phyloP scores from a whole-genome alignment of 1,140 invertebrate species.

The Nasonia giraulti region DNA sequence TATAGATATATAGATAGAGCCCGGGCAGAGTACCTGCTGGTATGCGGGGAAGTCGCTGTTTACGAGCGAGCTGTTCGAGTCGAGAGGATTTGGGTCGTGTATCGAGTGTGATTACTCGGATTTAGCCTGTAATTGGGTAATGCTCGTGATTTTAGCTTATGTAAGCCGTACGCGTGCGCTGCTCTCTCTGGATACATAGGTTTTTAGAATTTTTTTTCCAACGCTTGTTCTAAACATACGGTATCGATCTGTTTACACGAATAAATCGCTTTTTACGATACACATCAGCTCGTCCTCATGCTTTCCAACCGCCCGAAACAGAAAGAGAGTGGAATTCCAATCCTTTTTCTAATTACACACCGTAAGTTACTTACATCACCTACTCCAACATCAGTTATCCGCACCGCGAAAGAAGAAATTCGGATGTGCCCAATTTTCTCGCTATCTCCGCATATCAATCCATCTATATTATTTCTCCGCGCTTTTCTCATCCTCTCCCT shows the following conservation, averaged over 20 bases:
- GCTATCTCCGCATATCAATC: neutral
- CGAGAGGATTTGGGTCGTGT: no score
- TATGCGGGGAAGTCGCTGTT: no score
- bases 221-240: no score
- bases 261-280: no score
- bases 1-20: no score
- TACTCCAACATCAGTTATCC: neutral
- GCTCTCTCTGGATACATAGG: neutral
- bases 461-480: slow-evolving; percentile 31
- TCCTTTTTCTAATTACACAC: neutral
- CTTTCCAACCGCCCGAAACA: no score
- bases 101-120: neutral
- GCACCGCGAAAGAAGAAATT: neutral
- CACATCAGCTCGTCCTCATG: no score
- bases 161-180: neutral
- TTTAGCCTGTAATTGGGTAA: neutral
- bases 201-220: no score
- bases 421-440: slow-evolving; percentile 2
- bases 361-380: neutral
- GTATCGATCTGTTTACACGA: no score
- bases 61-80: no score
- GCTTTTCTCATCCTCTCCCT: neutral
- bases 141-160: neutral
- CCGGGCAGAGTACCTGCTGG: no score
- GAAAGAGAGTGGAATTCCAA: no score